A percentile compares a stretch with the other conserved stretches of the same genome.
Evolutionary conservation across 2,888 invertebrate species (phyloP).

Genomic region (Calliphora vomitoria): DNA sequence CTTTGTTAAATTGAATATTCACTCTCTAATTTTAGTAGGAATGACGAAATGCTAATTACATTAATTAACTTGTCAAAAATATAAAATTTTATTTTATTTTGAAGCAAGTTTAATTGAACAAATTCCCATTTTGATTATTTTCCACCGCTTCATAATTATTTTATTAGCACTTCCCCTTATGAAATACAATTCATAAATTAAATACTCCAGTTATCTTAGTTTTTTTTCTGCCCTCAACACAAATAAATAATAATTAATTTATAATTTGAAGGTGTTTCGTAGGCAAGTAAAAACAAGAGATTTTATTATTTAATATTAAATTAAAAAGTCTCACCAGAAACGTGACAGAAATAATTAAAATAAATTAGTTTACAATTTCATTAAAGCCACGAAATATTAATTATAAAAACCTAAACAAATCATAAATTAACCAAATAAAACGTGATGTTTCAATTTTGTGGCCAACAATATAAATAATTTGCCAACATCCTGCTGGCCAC

Average conservation of each 20-base stretch:
- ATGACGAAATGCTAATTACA: too few relatives aligned
- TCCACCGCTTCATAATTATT: not conserved
- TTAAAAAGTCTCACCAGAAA: conserved; percentile 26
- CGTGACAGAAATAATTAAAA: conserved; percentile 43
- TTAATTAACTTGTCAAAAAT: too few relatives aligned
- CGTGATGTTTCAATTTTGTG: conserved; percentile 51
- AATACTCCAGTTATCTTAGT: not conserved
- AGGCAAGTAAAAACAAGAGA: not conserved
- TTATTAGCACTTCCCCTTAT: not conserved
- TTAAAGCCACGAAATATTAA: conserved; percentile 45
- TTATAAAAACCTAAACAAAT: conserved; percentile 52
- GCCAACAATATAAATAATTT: conserved; percentile 9
- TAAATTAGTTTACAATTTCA: conserved; percentile 33
- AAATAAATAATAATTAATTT: conserved; percentile 21
- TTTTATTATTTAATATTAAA: conserved; percentile 25
- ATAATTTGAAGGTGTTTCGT: not conserved
- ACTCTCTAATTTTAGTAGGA: too few relatives aligned
- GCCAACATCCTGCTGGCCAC: conserved; percentile 21
- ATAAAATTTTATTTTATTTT: too few relatives aligned
- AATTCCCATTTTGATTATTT: too few relatives aligned
- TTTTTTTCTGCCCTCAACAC: too few relatives aligned
- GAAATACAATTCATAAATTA: not conserved
- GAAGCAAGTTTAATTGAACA: too few relatives aligned
- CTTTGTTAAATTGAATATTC: too few relatives aligned
- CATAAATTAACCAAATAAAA: conserved; percentile 66